Evolutionary conservation across 2,888 invertebrate genomes (phyloP).

Genomic region (Eilema caniola): DNA sequence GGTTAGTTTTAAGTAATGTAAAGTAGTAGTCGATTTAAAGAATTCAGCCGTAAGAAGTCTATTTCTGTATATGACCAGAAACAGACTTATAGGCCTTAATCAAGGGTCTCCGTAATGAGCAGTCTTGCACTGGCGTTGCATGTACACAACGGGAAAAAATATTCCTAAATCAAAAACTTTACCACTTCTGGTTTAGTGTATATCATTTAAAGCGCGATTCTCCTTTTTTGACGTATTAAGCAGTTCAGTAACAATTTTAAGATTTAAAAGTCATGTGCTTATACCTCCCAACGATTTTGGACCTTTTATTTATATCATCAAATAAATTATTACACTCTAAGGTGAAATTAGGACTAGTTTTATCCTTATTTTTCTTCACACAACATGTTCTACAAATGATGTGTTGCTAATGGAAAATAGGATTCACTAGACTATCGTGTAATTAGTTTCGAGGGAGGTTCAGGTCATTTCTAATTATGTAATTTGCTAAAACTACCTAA

Average conservation of each 20-base stretch:
- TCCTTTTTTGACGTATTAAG: no score
- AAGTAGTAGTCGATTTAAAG: not conserved
- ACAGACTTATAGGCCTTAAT: no score
- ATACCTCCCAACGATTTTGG: no score
- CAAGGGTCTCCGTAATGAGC: not conserved
- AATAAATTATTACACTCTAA: slow-evolving; percentile 28
- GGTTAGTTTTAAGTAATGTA: not conserved
- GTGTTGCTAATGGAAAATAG: slow-evolving; percentile 23
- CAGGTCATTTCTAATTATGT: slow-evolving; percentile 23
- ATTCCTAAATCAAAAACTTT: no score
- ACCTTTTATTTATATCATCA: no score
- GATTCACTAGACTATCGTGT: slow-evolving; percentile 21
- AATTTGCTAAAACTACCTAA: slow-evolving; percentile 20
- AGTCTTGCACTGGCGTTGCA: not conserved
- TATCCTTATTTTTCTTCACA: slow-evolving; percentile 31
- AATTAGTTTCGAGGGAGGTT: slow-evolving; percentile 15
- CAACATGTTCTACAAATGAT: slow-evolving; percentile 18
- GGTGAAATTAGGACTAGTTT: slow-evolving; percentile 26
- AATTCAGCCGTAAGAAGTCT: not conserved
- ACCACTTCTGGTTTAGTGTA: no score
- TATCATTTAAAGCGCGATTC: no score
- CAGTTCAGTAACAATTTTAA: no score
- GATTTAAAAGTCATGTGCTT: no score
- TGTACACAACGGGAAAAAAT: not conserved
- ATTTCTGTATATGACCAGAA: not conserved